phyloP scores from a whole-genome alignment of 2,888 invertebrate species.

The Athripsodes cinereus region DNA sequence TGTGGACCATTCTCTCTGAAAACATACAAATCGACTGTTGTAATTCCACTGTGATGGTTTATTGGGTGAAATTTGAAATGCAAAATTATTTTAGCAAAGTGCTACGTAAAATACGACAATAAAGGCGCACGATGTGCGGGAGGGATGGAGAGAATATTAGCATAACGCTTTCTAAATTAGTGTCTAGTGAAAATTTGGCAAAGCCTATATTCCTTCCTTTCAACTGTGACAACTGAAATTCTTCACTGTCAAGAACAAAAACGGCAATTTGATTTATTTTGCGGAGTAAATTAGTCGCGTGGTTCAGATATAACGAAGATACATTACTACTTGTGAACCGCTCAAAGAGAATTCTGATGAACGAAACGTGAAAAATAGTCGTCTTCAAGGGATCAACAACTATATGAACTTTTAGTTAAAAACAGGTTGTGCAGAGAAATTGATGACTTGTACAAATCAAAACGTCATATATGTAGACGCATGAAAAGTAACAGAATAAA shows the following conservation, averaged over 20 bases:
- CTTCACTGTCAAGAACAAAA: slow-evolving; percentile 3
- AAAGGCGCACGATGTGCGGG: background rate
- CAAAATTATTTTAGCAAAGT: slow-evolving; percentile 1
- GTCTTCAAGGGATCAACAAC: too few species aligned
- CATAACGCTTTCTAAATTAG: slow-evolving; percentile 3
- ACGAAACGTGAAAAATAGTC: background rate
- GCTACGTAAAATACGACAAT: background rate
- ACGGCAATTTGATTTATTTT: slow-evolving; percentile 1
- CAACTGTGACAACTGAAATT: slow-evolving; percentile 5
- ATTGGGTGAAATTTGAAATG: slow-evolving; percentile 1
- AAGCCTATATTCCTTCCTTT: slow-evolving; percentile 2
- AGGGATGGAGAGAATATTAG: background rate
- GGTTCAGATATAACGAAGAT: background rate
- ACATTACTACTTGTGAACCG: background rate
- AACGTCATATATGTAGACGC: too few species aligned
- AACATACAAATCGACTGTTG: background rate
- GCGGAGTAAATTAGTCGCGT: slow-evolving; percentile 2
- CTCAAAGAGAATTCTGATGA: background rate
- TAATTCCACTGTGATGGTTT: background rate
- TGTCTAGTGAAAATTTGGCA: background rate
- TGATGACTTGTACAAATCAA: too few species aligned
- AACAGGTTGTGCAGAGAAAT: too few species aligned
- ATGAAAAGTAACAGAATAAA: too few species aligned
- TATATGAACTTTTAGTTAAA: too few species aligned
- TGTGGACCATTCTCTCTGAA: background rate